Evolutionary conservation across 2,888 invertebrate genomes (phyloP).

Genomic region (Sphecodes monilicornis): DNA sequence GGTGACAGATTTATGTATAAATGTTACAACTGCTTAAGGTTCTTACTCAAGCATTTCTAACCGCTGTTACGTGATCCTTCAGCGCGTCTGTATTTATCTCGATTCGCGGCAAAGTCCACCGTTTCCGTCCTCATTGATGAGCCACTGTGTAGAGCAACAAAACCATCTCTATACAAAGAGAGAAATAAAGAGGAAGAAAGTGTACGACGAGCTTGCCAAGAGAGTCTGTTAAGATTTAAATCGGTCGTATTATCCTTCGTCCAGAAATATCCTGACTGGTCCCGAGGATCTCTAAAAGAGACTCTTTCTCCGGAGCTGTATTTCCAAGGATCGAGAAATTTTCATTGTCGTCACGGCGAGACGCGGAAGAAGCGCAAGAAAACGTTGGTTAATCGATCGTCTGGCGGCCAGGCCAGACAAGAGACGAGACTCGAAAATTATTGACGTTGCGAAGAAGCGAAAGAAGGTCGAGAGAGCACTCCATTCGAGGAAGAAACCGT

Average conservation of each 20-base stretch:
- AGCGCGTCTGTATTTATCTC: constrained; percentile 77
- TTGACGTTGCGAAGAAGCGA: not conserved
- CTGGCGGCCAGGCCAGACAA: not conserved
- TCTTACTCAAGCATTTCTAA: constrained; percentile 78
- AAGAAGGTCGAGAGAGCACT: constrained; percentile 30
- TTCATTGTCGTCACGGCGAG: not conserved
- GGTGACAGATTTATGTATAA: too few relatives aligned
- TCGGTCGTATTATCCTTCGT: constrained; percentile 58
- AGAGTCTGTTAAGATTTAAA: constrained; percentile 65
- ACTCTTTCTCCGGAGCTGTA: not conserved
- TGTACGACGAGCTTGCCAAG: constrained; percentile 62
- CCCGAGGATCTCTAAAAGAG: constrained; percentile 23
- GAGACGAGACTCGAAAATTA: constrained; percentile 27
- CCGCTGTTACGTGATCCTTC: constrained; percentile 70
- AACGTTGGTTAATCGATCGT: constrained; percentile 1
- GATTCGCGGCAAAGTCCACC: constrained; percentile 75
- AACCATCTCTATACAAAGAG: constrained; percentile 55
- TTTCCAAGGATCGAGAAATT: not conserved
- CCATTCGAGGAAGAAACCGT: constrained; percentile 15
- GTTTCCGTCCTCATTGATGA: constrained; percentile 51
- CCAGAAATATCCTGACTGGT: constrained; percentile 50
- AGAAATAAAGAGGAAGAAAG: not conserved
- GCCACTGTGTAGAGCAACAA: constrained; percentile 37
- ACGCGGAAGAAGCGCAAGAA: not conserved
- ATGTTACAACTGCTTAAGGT: constrained; percentile 72